phyloP scores from a whole-genome alignment of 2,797 vertebrate genomes.

The Bradypus variegatus region DNA sequence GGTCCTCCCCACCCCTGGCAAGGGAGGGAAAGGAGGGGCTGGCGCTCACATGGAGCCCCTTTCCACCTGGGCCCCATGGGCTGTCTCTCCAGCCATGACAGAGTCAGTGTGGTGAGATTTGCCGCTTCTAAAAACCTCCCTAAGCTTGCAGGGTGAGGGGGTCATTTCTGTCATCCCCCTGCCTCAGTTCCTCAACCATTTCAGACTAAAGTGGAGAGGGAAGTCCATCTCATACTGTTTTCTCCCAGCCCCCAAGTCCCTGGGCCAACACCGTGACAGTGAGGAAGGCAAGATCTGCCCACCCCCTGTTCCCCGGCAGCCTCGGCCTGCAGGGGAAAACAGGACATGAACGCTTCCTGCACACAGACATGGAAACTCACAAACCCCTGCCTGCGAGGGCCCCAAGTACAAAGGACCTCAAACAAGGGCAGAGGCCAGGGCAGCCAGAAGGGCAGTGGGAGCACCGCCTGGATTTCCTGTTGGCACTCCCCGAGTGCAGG shows the following conservation, averaged over 20 bases:
- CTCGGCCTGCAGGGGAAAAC: constrained; percentile 44
- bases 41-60: neutral
- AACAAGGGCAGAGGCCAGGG: neutral
- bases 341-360: constrained; percentile 61
- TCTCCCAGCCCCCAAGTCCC: neutral
- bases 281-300: constrained; percentile 5
- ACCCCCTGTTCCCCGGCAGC: constrained; percentile 3
- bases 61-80: neutral
- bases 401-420: neutral
- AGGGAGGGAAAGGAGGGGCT: neutral
- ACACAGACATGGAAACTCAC: constrained; percentile 22
- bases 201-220: neutral
- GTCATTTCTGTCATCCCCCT: neutral
- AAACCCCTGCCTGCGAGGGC: neutral
- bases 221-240: neutral
- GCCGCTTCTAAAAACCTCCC: neutral
- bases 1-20: neutral
- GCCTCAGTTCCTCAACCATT: neutral
- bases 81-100: neutral
- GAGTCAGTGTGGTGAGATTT: neutral
- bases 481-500: neutral
- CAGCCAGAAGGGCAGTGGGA: neutral
- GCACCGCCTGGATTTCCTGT: neutral
- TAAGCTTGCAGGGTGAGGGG: neutral
- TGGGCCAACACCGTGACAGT: neutral